These are phyloP conservation scores for Rousettus leschenaultii DNA, from an alignment of 2,113 vertebrate species.

Conservation along the genomic window DNA sequence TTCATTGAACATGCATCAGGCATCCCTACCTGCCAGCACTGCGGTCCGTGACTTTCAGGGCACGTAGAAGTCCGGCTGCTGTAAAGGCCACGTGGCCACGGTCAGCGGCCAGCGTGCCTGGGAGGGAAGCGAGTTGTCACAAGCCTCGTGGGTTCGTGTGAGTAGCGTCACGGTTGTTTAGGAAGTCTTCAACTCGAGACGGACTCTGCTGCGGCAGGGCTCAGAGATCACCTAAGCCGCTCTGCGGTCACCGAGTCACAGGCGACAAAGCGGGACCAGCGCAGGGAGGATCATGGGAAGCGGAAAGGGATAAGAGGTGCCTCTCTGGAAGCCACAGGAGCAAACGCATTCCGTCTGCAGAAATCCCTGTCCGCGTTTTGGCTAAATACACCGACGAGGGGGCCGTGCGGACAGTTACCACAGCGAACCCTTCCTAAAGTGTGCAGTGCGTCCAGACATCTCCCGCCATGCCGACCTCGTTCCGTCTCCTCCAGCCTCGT, in stretches of 20 bases:
- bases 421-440: neutral
- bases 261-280: accelerated
- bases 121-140: neutral
- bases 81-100: neutral
- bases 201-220: neutral
- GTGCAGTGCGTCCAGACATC: neutral
- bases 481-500: neutral
- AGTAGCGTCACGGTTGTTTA: neutral
- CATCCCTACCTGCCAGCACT: accelerated
- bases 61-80: neutral
- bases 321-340: neutral
- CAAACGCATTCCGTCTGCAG: neutral
- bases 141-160: accelerated
- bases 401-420: neutral
- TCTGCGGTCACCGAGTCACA: neutral
- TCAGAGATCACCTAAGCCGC: neutral
- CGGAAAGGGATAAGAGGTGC: accelerated
- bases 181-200: neutral
- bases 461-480: accelerated
- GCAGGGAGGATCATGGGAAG: accelerated
- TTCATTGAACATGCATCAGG: accelerated
- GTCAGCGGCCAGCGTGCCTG: neutral
- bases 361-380: accelerated
- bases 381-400: neutral
- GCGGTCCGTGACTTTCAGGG: accelerated